Conservation (phyloP, 1,140 invertebrate genomes). For the Drosophila lacteicornis region DNA sequence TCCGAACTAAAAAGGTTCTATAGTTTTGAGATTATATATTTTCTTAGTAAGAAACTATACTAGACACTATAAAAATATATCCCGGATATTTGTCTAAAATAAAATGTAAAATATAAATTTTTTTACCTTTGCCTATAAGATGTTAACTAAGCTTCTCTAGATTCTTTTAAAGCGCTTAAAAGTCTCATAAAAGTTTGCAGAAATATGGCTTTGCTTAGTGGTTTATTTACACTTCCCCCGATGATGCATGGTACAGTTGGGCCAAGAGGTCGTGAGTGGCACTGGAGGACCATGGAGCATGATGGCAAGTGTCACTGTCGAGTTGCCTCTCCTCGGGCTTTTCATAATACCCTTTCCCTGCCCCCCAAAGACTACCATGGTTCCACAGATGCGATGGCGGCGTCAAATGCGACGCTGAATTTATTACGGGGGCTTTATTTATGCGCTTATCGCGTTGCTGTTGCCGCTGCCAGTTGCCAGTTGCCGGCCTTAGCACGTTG, state of each 20-base stretch:
- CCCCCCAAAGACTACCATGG: constrained; percentile 7
- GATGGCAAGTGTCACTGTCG: constrained; percentile 13
- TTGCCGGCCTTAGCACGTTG: constrained; percentile 75
- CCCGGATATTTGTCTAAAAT: no score
- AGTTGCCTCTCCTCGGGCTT: no score
- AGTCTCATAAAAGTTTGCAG: constrained; percentile 12
- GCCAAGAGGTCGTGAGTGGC: constrained; percentile 26
- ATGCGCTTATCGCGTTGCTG: constrained; percentile 73
- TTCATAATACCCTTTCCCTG: neutral
- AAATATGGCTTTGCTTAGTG: constrained; percentile 1
- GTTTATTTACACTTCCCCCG: neutral
- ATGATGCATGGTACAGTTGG: constrained; percentile 35
- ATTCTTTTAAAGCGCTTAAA: neutral
- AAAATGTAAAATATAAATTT: neutral
- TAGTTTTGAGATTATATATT: neutral
- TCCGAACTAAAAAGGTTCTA: neutral
- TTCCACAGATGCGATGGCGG: constrained; percentile 50
- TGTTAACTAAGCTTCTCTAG: neutral
- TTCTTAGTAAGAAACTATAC: neutral
- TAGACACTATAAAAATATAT: neutral
- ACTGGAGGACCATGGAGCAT: constrained; percentile 10
- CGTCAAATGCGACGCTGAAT: constrained; percentile 76
- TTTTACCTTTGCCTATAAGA: neutral
- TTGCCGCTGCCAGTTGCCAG: constrained; percentile 13
- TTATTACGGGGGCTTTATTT: constrained; percentile 73